Evolutionary conservation across 1,140 invertebrate genomes (phyloP), one percentile per base, ranked within the genome.

Genomic region (Drosophila neocordata): DNA sequence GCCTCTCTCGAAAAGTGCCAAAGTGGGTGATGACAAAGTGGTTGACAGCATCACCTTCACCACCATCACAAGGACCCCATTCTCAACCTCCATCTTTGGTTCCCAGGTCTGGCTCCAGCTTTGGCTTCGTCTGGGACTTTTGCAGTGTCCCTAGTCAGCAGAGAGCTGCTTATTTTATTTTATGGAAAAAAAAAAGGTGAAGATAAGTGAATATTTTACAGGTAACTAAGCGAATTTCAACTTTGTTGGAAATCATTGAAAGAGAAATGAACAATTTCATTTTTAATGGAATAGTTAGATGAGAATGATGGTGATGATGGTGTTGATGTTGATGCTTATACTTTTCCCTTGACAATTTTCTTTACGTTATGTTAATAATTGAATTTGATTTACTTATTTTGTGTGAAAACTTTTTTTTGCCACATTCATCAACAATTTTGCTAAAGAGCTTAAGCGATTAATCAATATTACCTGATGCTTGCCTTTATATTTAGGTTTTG

Each of bases 401-500:
- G 15, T 20, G 41, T 34, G 53, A 27, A 31, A 55, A 56, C 9
- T 60, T 24, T 20, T 31, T 13, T 55, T 24, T 38, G 61, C 24
- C 27, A 37, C 72, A 65, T 65, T 34, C 57, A 55, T 18, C 65
- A 44, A 24, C 38, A 55, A 15, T 20, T 27, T 38, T 11, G 37
- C n/a, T 44, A 62, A 75, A 62, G 65, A 69, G 57, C 74, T 64
- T 55, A 61, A 69, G 65, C 73, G 72, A 75, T 75, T 75, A 75
- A 75, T 75, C 73, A 75, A 75, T 75, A 75, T 75, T 59, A 35
- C 37, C 53, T 56, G 53, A 52, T 48, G 41, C 41, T 53, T 41
- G 64, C 72, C 58, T 75, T 75, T 75, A 75, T 76, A 74, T 74
- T 74, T 74, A 74, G 72, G 73, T 63, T 59, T 38, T 48, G 52